These are phyloP conservation scores for Drosophila jambulina DNA, from an alignment of 1,140 invertebrate species.

Conservation along the genomic window DNA sequence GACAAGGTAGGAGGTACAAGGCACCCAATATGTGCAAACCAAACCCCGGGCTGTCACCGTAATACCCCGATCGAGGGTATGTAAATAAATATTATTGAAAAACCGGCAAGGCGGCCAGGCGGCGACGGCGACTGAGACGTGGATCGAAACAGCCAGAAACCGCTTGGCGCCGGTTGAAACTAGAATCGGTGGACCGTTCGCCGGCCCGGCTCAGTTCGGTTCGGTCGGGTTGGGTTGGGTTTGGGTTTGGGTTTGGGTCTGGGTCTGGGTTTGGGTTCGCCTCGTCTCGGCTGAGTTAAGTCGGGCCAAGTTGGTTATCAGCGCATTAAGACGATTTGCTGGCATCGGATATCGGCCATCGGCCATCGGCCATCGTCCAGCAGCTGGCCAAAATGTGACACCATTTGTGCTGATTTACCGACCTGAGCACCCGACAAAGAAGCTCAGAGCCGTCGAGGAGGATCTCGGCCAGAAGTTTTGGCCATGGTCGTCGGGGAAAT, in stretches of 20 bases:
- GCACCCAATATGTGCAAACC: not conserved
- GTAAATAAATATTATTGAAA: constrained; percentile 64
- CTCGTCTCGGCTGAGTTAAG: constrained; percentile 18
- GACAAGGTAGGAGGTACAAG: not conserved
- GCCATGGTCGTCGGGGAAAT: constrained; percentile 7
- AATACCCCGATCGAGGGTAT: constrained; percentile 41
- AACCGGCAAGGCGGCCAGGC: constrained; percentile 61
- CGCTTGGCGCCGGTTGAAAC: constrained; percentile 72
- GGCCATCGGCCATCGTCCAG: constrained; percentile 31
- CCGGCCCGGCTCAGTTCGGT: constrained; percentile 39
- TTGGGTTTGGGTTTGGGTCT: not conserved
- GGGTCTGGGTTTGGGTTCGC: constrained; percentile 2
- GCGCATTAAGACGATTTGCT: constrained; percentile 40
- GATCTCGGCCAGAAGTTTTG: constrained; percentile 7
- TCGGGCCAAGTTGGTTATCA: constrained; percentile 28
- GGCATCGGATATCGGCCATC: constrained; percentile 19
- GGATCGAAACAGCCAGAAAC: constrained; percentile 59
- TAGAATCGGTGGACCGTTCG: constrained; percentile 67
- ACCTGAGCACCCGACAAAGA: constrained; percentile 40
- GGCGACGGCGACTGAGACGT: constrained; percentile 27
- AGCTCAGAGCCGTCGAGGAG: not conserved
- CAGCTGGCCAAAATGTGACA: constrained; percentile 48
- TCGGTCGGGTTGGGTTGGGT: constrained; percentile 30
- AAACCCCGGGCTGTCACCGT: not conserved
- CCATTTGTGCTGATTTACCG: constrained; percentile 49